Conservation (phyloP, 2,888 invertebrate species). For the Metallyticus violacea region DNA sequence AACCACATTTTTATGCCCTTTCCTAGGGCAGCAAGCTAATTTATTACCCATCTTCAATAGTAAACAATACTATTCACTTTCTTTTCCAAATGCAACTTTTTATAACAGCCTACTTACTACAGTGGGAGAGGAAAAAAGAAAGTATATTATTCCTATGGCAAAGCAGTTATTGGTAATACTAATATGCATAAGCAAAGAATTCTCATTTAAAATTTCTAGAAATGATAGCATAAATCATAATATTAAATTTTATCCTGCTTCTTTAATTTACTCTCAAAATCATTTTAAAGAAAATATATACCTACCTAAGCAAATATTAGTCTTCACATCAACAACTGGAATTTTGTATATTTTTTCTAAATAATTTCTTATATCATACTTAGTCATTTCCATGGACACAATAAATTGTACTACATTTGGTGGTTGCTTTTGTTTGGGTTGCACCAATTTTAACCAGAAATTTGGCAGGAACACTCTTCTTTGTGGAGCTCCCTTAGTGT, state of each 20-base stretch:
- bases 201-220: too few relatives aligned
- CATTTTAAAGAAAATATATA: not conserved
- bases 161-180: too few relatives aligned
- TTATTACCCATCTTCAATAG: too few relatives aligned
- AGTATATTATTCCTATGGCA: not conserved
- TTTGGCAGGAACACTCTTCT: conserved; percentile 89
- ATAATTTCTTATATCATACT: conserved; percentile 85
- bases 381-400: conserved; percentile 93
- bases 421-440: conserved; percentile 62
- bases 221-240: not conserved
- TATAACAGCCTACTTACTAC: too few relatives aligned
- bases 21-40: too few relatives aligned
- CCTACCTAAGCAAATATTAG: conserved; percentile 68
- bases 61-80: too few relatives aligned
- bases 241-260: not conserved
- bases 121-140: too few relatives aligned
- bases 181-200: not conserved
- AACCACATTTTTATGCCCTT: too few relatives aligned
- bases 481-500: conserved; percentile 92
- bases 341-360: conserved; percentile 93
- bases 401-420: conserved; percentile 83
- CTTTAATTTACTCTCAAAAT: not conserved
- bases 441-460: conserved; percentile 94
- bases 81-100: too few relatives aligned
- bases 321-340: conserved; percentile 72